Evolutionary conservation across 2,113 vertebrate genomes (phyloP).

Genomic region (Silurus meridionalis): DNA sequence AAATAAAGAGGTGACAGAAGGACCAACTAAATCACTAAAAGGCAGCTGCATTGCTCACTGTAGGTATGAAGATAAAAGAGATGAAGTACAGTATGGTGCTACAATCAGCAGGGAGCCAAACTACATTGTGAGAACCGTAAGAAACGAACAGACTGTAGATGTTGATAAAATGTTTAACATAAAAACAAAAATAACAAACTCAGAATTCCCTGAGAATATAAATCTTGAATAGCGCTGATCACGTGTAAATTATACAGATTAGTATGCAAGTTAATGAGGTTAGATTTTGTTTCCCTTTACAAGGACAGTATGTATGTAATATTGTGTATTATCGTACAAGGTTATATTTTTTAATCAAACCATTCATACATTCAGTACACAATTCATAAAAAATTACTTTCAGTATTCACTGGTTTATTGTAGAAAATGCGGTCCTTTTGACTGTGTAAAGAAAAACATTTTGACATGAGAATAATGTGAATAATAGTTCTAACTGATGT

Average conservation of each 20-base stretch:
- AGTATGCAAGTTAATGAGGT: background rate
- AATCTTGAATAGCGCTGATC: background rate
- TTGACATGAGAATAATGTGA: constrained; percentile 12
- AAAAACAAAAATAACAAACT: background rate
- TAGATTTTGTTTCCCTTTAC: background rate
- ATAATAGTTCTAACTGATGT: constrained; percentile 40
- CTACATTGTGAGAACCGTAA: background rate
- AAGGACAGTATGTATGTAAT: background rate
- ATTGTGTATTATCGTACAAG: background rate
- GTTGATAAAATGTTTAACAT: background rate
- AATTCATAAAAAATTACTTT: constrained; percentile 18
- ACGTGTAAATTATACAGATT: background rate
- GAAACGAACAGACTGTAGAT: background rate
- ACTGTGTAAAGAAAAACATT: constrained; percentile 31
- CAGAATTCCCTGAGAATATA: background rate
- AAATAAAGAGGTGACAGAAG: background rate
- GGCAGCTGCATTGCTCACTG: background rate
- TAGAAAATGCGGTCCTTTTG: constrained; percentile 46
- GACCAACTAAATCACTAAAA: background rate
- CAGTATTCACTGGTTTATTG: constrained; percentile 36
- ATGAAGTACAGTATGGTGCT: background rate
- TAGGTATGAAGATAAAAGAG: background rate
- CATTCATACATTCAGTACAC: constrained; percentile 26
- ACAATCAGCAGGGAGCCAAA: background rate
- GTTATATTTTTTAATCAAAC: background rate